Conservation (phyloP, 2,797 vertebrate species). For the Chromobotia macracanthus region DNA sequence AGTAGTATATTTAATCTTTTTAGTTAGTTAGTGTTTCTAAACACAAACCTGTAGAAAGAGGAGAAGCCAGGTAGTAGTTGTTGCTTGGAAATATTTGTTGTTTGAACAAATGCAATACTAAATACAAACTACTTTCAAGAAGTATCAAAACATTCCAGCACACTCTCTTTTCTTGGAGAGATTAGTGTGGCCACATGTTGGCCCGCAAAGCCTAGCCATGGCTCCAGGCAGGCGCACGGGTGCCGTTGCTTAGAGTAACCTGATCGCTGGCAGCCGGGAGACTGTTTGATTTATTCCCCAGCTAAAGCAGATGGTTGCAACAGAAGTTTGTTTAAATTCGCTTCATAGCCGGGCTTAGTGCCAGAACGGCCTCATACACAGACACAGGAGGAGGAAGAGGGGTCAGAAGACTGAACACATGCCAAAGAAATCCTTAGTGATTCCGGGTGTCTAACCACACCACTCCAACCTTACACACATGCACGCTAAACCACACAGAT, state of each 20-base stretch:
- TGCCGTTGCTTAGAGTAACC: constrained; percentile 85
- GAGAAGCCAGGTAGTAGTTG: neutral
- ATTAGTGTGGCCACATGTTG: constrained; percentile 90
- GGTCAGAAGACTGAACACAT: constrained; percentile 68
- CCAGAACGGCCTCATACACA: constrained; percentile 81
- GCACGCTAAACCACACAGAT: constrained; percentile 44
- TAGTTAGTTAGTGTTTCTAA: too few relatives aligned
- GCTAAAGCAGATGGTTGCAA: constrained; percentile 98
- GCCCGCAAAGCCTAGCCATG: constrained; percentile 86
- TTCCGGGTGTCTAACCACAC: constrained; percentile 85
- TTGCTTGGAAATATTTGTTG: constrained; percentile 18
- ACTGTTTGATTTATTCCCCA: constrained; percentile 99
- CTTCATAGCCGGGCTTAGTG: constrained; percentile 89
- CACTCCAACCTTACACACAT: constrained; percentile 67
- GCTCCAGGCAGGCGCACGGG: constrained; percentile 92
- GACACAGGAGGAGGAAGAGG: constrained; percentile 35
- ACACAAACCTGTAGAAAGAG: neutral
- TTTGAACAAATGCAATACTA: constrained; percentile 11
- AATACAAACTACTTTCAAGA: constrained; percentile 26
- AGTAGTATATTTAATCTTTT: too few relatives aligned
- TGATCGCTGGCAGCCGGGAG: constrained; percentile 84
- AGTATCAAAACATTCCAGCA: constrained; percentile 54
- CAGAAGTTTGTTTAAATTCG: constrained; percentile 99
- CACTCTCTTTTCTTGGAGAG: constrained; percentile 72
- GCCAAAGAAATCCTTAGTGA: constrained; percentile 94